These are phyloP conservation scores for Picus viridis DNA, from an alignment of 2,797 vertebrate species.

Conservation along the genomic window DNA sequence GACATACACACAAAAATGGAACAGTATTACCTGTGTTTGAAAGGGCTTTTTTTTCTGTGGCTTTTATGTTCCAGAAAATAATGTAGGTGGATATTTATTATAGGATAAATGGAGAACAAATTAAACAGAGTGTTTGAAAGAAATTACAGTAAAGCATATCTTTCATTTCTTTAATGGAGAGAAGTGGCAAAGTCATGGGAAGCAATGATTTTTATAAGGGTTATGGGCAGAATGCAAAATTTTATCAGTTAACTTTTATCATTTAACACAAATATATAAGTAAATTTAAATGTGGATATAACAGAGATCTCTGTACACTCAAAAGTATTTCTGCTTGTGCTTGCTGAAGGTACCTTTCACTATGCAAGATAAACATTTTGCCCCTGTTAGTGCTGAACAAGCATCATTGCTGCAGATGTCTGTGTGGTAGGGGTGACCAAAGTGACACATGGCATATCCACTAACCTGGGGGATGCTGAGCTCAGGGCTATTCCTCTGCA, in stretches of 20 bases:
- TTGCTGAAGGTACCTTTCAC: not conserved
- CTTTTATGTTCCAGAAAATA: not conserved
- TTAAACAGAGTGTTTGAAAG: not conserved
- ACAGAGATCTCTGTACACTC: not conserved
- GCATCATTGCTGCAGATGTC: not conserved
- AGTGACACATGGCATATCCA: no score
- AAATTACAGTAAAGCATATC: conserved; percentile 1
- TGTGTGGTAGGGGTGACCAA: not conserved
- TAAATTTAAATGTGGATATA: not conserved
- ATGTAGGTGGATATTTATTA: not conserved
- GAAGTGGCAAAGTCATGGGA: not conserved
- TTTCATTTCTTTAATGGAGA: conserved; percentile 31
- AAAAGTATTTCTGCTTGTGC: not conserved
- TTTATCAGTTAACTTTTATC: not conserved
- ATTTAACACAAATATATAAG: not conserved
- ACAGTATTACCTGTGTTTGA: not conserved
- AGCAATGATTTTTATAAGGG: conserved; percentile 22
- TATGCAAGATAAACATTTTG: not conserved
- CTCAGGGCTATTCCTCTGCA: not conserved
- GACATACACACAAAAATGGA: not conserved
- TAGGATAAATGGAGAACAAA: conserved; percentile 23
- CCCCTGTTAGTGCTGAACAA: not conserved
- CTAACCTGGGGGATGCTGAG: not conserved
- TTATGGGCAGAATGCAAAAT: not conserved
- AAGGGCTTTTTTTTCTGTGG: not conserved